These are phyloP conservation scores for Calyptomena viridis DNA, from an alignment of 2,113 vertebrate genomes.

Conservation along the genomic window DNA sequence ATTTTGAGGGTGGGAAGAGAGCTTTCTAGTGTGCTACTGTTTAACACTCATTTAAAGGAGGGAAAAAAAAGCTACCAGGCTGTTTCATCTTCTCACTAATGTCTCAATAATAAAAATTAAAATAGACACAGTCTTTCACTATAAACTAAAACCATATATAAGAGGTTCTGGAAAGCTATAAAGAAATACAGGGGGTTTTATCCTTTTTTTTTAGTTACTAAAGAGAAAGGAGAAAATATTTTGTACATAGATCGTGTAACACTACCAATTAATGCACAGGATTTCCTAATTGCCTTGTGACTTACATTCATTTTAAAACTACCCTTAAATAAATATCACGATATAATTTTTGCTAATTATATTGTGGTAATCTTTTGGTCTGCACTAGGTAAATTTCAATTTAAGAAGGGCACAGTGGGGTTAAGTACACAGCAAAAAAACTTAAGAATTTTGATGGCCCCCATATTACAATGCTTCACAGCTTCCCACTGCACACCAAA, in stretches of 20 bases:
- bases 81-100: not conserved
- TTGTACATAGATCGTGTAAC: not conserved
- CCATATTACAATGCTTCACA: not conserved
- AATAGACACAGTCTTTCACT: not conserved
- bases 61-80: not conserved
- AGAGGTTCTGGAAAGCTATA: not conserved
- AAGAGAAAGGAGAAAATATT: not conserved
- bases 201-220: not conserved
- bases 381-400: not conserved
- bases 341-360: not conserved
- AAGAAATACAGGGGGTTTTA: not conserved
- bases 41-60: not conserved
- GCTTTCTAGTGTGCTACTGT: not conserved
- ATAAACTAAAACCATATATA: not conserved
- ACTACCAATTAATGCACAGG: not conserved
- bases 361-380: not conserved
- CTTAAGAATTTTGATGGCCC: not conserved
- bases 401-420: not conserved
- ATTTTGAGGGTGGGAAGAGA: not conserved
- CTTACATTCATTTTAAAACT: not conserved
- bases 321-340: not conserved
- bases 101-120: not conserved
- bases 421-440: not conserved
- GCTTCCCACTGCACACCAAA: not conserved
- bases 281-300: not conserved